Percentiles rank a stretch among this genome's conserved stretches.
Conservation (phyloP, 2,797 vertebrate genomes). For the Valencia hispanica region DNA sequence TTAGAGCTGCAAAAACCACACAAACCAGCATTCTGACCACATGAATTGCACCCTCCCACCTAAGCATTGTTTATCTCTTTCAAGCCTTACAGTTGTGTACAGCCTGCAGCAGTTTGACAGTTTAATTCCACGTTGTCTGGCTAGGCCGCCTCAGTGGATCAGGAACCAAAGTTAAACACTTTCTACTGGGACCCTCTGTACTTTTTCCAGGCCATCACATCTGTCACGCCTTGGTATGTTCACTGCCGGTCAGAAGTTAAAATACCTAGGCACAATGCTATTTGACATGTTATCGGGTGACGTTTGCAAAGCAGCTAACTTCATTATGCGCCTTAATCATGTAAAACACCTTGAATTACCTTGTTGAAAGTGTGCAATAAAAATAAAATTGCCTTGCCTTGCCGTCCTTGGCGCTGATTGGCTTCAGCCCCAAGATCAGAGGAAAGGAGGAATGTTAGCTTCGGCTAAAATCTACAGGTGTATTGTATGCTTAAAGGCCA, state of each 20-base stretch:
- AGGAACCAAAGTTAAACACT: conserved; percentile 54
- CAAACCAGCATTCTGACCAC: conserved; percentile 52
- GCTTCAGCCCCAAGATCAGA: too few species aligned
- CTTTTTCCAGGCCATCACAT: conserved; percentile 53
- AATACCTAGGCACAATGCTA: too few species aligned
- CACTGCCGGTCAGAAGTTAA: neutral
- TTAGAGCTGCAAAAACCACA: conserved; percentile 57
- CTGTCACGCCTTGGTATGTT: conserved; percentile 38
- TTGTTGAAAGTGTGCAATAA: too few species aligned
- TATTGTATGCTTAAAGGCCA: too few species aligned
- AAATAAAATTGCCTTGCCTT: too few species aligned
- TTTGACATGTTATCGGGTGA: too few species aligned
- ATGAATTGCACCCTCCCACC: conserved; percentile 56
- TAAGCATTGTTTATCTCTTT: conserved; percentile 71
- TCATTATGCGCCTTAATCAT: too few species aligned
- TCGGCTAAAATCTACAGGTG: too few species aligned
- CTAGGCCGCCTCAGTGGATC: conserved; percentile 56
- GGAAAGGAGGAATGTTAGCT: too few species aligned
- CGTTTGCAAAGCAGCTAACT: too few species aligned
- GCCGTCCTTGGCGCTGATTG: too few species aligned
- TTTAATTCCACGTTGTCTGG: conserved; percentile 75
- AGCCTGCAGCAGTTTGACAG: conserved; percentile 66
- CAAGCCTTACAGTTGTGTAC: conserved; percentile 56
- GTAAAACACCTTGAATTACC: too few species aligned
- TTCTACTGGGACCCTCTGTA: conserved; percentile 39